Base-by-base conservation (phyloP, 2,888 invertebrate genomes). In the Papilio gigon region DNA sequence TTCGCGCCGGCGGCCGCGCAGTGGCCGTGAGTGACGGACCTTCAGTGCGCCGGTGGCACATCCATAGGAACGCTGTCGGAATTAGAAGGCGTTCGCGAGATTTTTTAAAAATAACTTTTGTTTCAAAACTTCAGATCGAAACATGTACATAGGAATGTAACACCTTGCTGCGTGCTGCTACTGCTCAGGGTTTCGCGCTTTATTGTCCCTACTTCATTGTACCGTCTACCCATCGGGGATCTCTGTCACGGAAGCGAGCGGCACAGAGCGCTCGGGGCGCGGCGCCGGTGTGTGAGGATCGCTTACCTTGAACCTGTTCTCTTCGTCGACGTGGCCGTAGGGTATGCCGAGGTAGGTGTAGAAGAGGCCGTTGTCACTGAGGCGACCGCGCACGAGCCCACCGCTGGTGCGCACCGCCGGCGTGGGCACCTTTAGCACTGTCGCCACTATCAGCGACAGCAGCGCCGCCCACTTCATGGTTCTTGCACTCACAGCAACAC, bases 271-370 rank as follows among this genome's bases (percentile, higher is more conserved):
- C n/a, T n/a, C n/a, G n/a, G n/a, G n/a, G n/a, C n/a, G n/a, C n/a
- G n/a, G n/a, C n/a, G n/a, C n/a, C n/a, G n/a, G n/a, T 37, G 42
- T 17, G 14, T 4, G 6, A 47, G 35, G 27, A 50, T 58, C 30
- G 58, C 60, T 75, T 58, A 89, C 90, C 88, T 86, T 85, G 73
- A 90, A 92, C 12, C 91, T 77, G 64, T 91, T 92, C 1, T 70
- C 78, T 1, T 82, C 80, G 47, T 84, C 78, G 25, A 91, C 90
- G 0, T 81, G 83, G 1, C 82, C 91, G 68, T 92, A 92, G 0
- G 91, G 91, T 58, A 92, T 85, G 1, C 91, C 91, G 62, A 87
- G 81, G 80, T 88, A 92, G 73, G 86, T 84, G 80, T 84, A 82
- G 74, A 86, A 83, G 65, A 73, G 77, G 6, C 89, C 89, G 70